phyloP scores from a whole-genome alignment of 2,888 invertebrate genomes.

The Caenorhabditis sp. region DNA sequence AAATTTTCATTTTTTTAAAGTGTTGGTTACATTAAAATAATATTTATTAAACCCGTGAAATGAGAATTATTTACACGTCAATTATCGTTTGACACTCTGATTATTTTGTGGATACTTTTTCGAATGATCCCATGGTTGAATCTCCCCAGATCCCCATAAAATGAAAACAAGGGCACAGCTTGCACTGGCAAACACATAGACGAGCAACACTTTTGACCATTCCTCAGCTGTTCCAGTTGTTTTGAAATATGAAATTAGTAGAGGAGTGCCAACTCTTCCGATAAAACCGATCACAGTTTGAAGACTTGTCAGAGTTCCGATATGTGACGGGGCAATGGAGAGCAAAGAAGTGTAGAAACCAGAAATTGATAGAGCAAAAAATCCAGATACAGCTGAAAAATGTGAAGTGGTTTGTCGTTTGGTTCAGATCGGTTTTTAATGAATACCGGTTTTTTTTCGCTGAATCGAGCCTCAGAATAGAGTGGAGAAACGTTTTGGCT shows the following conservation, averaged over 20 bases:
- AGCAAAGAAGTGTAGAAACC: conserved; percentile 64
- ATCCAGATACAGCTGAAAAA: conserved; percentile 37
- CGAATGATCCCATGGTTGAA: conserved; percentile 42
- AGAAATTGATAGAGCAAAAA: conserved; percentile 54
- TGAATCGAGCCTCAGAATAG: no score
- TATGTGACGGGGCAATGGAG: conserved; percentile 59
- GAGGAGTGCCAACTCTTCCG: conserved; percentile 49
- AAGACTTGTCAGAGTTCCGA: conserved; percentile 57
- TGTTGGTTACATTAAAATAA: no score
- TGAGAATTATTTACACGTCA: no score
- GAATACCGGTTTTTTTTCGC: neutral
- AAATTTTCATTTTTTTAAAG: no score
- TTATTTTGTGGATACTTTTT: conserved; percentile 7
- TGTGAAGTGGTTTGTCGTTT: no score
- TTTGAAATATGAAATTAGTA: conserved; percentile 51
- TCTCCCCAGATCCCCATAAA: conserved; percentile 56
- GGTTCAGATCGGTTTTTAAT: no score
- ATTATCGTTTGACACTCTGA: no score
- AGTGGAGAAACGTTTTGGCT: no score
- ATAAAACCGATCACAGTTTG: conserved; percentile 48
- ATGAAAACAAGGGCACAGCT: conserved; percentile 48
- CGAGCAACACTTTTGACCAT: conserved; percentile 53
- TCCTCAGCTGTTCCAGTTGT: conserved; percentile 56
- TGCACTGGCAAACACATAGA: conserved; percentile 41
- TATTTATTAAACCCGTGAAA: no score